Conservation (phyloP, 1,140 invertebrate genomes). For the Asbolus verrucosus region DNA sequence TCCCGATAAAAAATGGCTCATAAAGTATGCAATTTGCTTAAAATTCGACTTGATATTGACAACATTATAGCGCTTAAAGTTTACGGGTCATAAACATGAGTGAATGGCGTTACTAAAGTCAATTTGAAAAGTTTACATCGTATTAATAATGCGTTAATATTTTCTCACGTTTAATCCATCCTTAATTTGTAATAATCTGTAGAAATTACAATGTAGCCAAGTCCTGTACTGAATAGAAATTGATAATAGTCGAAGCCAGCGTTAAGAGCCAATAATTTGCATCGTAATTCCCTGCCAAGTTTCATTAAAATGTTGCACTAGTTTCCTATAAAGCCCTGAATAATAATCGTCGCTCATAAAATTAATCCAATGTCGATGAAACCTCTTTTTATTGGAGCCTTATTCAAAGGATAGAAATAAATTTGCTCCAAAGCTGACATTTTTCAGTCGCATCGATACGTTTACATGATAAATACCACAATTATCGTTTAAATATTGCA, state of each 20-base stretch:
- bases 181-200: no score
- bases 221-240: slow-evolving; percentile 20
- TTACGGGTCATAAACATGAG: slow-evolving; percentile 33
- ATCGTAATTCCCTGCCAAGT: slow-evolving; percentile 27
- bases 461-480: slow-evolving; percentile 34
- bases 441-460: slow-evolving; percentile 48
- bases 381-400: slow-evolving; percentile 23
- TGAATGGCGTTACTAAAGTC: neutral
- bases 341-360: slow-evolving; percentile 35
- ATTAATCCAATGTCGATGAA: slow-evolving; percentile 41
- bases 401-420: slow-evolving; percentile 22
- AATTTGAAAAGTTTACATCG: slow-evolving; percentile 26
- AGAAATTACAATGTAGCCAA: neutral
- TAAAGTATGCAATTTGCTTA: slow-evolving; percentile 19
- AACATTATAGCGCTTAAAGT: neutral
- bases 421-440: slow-evolving; percentile 36
- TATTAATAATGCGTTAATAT: no score
- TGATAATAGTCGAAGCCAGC: slow-evolving; percentile 16
- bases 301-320: slow-evolving; percentile 38
- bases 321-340: slow-evolving; percentile 6
- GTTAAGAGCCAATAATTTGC: slow-evolving; percentile 30
- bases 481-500: slow-evolving; percentile 23
- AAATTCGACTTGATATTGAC: slow-evolving; percentile 22
- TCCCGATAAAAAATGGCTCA: neutral
- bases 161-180: no score